phyloP scores from a whole-genome alignment of 2,113 vertebrate genomes.

The Erpornis zantholeuca region DNA sequence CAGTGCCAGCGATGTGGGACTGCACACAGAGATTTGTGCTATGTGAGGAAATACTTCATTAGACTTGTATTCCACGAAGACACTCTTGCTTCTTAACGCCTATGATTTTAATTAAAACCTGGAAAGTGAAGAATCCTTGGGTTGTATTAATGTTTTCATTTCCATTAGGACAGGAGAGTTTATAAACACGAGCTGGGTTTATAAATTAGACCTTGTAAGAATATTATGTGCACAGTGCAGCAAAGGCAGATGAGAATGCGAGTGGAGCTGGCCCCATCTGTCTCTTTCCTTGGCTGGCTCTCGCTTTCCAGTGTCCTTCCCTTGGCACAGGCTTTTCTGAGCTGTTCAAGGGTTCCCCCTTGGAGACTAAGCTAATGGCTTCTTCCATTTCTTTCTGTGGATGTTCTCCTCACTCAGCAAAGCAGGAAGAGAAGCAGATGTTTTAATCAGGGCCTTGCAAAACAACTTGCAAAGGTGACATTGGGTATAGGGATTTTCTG shows the following conservation, averaged over 20 bases:
- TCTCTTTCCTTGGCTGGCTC: conserved; percentile 55
- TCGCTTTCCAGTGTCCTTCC: conserved; percentile 1
- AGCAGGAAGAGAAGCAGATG: conserved; percentile 27
- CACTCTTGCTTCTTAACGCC: conserved; percentile 75
- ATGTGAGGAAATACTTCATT: conserved; percentile 76
- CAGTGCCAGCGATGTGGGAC: conserved; percentile 50
- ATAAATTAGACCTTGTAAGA: conserved; percentile 76
- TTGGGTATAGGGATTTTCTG: not conserved
- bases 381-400: conserved; percentile 34
- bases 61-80: conserved; percentile 77
- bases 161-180: conserved; percentile 77
- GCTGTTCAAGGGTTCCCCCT: conserved; percentile 10
- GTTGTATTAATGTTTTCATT: conserved; percentile 81
- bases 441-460: not conserved
- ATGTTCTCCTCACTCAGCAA: conserved; percentile 33
- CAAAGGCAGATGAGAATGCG: conserved; percentile 56
- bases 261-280: conserved; percentile 66
- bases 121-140: conserved; percentile 79
- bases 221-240: conserved; percentile 70
- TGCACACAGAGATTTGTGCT: conserved; percentile 68
- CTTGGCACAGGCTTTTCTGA: conserved; percentile 40
- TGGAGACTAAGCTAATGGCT: conserved; percentile 27
- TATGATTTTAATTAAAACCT: conserved; percentile 85
- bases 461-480: conserved; percentile 42
- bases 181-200: conserved; percentile 78